Percentiles rank a stretch among this genome's conserved stretches.
Evolutionary conservation across 2,797 vertebrate genomes (phyloP).

Genomic region (Lycodopsis pacificus): DNA sequence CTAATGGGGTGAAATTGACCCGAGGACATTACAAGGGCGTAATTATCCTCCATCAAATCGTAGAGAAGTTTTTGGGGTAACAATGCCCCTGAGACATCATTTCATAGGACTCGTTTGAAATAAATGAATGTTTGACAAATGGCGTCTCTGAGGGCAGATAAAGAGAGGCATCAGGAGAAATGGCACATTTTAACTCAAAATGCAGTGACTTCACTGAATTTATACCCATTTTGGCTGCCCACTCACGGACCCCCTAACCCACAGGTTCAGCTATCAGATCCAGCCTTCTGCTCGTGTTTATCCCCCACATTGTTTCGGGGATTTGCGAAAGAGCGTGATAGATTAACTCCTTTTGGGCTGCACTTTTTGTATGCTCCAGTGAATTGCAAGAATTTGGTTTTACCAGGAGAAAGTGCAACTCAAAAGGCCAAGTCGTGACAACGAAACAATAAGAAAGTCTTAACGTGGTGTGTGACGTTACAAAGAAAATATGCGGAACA

Average conservation of each 20-base stretch:
- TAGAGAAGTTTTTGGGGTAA: conserved; percentile 32
- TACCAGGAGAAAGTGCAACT: conserved; percentile 50
- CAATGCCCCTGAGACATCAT: conserved; percentile 23
- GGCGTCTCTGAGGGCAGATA: conserved; percentile 8
- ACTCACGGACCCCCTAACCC: conserved; percentile 41
- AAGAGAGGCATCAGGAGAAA: not conserved
- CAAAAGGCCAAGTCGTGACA: conserved; percentile 31
- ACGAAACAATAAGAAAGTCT: conserved; percentile 2
- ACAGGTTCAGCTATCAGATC: conserved; percentile 57
- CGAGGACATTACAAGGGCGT: not conserved
- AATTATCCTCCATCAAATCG: conserved; percentile 39
- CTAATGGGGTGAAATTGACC: no score
- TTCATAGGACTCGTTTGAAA: conserved; percentile 22
- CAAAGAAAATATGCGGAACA: conserved; percentile 31
- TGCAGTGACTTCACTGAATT: conserved; percentile 17
- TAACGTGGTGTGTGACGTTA: conserved; percentile 34
- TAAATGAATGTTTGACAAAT: conserved; percentile 37
- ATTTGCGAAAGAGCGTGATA: conserved; percentile 62
- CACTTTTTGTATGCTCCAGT: conserved; percentile 54
- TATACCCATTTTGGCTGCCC: conserved; percentile 31
- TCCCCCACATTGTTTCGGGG: conserved; percentile 63
- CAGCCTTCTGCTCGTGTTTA: conserved; percentile 53
- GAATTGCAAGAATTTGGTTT: conserved; percentile 70
- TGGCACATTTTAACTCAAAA: conserved; percentile 18
- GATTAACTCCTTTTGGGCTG: conserved; percentile 67